Base-by-base conservation (phyloP, 2,888 invertebrate genomes). In the Drosophila ochracea region DNA sequence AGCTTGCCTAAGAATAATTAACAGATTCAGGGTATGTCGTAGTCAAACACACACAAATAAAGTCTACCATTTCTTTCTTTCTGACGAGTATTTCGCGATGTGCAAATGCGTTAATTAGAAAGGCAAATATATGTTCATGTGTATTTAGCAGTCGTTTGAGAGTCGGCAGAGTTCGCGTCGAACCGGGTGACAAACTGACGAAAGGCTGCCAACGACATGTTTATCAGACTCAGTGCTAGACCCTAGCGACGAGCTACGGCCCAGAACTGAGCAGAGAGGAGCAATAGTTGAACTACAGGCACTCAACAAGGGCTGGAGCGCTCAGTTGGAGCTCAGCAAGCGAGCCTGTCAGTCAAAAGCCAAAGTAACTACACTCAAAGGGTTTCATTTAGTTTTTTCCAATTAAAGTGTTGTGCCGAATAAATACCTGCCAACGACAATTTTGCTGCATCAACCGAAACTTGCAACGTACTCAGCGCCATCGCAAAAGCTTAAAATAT, bases 311-410 rank as follows among this genome's bases (percentile, higher is more conserved):
- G 63, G 70, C 70, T 65, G 65, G 21, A 63, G 59, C 69, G 62
- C 78, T 85, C 71, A 85, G 85, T 85, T 88, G 62, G 61, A 72
- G 72, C 80, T 65, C 70, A 89, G 86, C 90, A 61, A 77, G 88
- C 88, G 71, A 70, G 64, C 85, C 88, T 89, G 88, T 76, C 90
- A 43, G 33, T 53, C 59, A 71, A 53, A 52, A 47, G 33, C 50
- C 9, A 37, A 59, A 61, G 41, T 57, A 68, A 64, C 31, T 60
- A 43, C 59, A 63, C 39, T 71, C 72, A 76, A 76, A 68, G 59
- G 50, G 33, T 50, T 53, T 72, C 76, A 72, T 80, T 80, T 39
- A 10, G 52, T 65, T 81, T 47, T 47, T 58, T 57, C 53, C 39
- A 78, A 81, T 81, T 78, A 67, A 72, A 68, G 68, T 68, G 52